Evolutionary conservation across 2,888 invertebrate species (phyloP).

Genomic region (Caenorhabditis doughertyi): DNA sequence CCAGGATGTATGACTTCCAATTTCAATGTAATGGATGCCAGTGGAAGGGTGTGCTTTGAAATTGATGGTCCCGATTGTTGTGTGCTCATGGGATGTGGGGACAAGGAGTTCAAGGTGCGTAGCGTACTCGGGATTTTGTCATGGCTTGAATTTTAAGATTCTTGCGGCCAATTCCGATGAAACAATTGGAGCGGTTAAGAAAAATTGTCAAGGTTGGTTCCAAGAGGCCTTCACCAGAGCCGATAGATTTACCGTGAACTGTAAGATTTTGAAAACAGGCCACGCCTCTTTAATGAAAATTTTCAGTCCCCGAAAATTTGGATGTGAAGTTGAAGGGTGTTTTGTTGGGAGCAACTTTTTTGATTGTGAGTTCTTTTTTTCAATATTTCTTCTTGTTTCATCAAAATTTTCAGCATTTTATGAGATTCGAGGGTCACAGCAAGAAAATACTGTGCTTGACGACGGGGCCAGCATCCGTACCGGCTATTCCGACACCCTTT

Average conservation of each 20-base stretch:
- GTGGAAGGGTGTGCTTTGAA: constrained; percentile 52
- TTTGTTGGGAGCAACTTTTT: constrained; percentile 72
- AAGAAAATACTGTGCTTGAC: too few species aligned
- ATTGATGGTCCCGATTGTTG: constrained; percentile 69
- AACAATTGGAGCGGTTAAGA: constrained; percentile 30
- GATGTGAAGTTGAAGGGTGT: constrained; percentile 70
- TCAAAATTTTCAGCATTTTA: too few species aligned
- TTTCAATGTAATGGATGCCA: constrained; percentile 60
- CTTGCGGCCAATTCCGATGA: constrained; percentile 25
- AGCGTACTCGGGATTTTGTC: neutral
- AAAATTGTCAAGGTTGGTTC: constrained; percentile 72
- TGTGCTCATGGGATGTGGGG: constrained; percentile 61
- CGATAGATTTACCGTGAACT: constrained; percentile 27
- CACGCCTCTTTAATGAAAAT: neutral
- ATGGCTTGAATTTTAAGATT: constrained; percentile 4
- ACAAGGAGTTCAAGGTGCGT: constrained; percentile 69
- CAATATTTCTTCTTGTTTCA: too few species aligned
- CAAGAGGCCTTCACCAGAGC: constrained; percentile 72
- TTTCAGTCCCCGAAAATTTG: constrained; percentile 63
- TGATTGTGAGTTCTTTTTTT: constrained; percentile 61
- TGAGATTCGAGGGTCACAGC: too few species aligned
- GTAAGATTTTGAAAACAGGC: too few species aligned
- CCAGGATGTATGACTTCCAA: constrained; percentile 51
- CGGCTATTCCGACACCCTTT: too few species aligned
- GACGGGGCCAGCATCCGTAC: too few species aligned